These are phyloP conservation scores for Okamejei kenojei DNA, from an alignment of 2,797 vertebrate species.

Conservation along the genomic window DNA sequence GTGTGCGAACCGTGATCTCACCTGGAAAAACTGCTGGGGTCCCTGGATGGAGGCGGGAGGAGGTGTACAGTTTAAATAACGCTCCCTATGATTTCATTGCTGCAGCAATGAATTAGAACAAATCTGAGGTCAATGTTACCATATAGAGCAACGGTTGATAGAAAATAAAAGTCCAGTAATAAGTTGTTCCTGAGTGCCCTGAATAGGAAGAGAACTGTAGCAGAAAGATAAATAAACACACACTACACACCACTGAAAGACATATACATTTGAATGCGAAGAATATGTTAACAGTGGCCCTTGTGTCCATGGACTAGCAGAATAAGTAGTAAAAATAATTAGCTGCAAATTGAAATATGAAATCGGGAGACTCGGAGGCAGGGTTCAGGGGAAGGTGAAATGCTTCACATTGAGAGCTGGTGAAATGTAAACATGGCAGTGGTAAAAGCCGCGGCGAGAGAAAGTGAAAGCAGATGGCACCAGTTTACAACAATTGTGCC, in stretches of 20 bases:
- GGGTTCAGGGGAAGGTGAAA: neutral
- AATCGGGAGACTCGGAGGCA: neutral
- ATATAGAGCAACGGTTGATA: neutral
- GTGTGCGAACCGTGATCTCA: no score
- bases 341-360: neutral
- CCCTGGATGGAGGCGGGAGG: no score
- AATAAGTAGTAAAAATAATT: neutral
- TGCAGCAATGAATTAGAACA: neutral
- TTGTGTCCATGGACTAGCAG: neutral
- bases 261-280: neutral
- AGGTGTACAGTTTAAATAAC: neutral
- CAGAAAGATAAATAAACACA: neutral
- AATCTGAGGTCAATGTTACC: neutral
- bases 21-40: no score
- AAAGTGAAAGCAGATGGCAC: slow-evolving; percentile 12
- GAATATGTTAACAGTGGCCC: neutral
- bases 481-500: slow-evolving; percentile 10
- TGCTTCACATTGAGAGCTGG: neutral
- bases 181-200: neutral
- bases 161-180: neutral
- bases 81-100: neutral
- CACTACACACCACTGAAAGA: neutral
- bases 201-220: neutral
- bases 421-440: slow-evolving; percentile 1
- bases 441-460: neutral